phyloP scores from a whole-genome alignment of 64 coral and sea anemone genomes.

The Stichodactyla helianthus region DNA sequence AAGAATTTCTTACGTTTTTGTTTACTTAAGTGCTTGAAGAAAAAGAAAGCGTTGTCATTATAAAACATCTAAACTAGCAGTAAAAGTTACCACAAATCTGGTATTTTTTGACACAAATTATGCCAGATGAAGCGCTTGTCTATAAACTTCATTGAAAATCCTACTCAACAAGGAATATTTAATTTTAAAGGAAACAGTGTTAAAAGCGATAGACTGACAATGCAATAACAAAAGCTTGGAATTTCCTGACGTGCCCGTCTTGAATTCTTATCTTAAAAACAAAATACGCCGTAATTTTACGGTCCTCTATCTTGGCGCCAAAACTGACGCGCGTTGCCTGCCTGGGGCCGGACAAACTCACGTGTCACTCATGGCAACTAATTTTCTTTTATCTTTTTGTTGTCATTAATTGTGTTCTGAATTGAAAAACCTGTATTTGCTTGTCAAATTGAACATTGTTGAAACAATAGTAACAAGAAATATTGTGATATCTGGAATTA shows the following conservation, averaged over 20 bases:
- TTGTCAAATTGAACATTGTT: background rate
- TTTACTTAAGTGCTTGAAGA: too few species aligned
- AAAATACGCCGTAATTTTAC: background rate
- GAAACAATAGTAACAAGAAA: constrained; percentile 3
- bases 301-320: background rate
- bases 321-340: background rate
- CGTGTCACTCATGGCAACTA: background rate
- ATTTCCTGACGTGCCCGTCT: background rate
- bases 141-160: too few species aligned
- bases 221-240: background rate
- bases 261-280: background rate
- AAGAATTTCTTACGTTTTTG: too few species aligned
- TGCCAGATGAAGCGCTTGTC: too few species aligned
- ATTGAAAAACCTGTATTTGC: background rate
- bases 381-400: background rate
- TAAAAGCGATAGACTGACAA: background rate
- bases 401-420: background rate
- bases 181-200: background rate
- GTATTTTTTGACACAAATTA: too few species aligned
- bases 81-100: too few species aligned
- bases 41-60: too few species aligned
- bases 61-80: too few species aligned
- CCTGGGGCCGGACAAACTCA: background rate
- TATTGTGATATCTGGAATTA: background rate
- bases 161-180: too few species aligned